Evolutionary conservation across 2,888 invertebrate genomes (phyloP), one percentile per base, ranked within the genome.

Genomic region (Meteorus colon): DNA sequence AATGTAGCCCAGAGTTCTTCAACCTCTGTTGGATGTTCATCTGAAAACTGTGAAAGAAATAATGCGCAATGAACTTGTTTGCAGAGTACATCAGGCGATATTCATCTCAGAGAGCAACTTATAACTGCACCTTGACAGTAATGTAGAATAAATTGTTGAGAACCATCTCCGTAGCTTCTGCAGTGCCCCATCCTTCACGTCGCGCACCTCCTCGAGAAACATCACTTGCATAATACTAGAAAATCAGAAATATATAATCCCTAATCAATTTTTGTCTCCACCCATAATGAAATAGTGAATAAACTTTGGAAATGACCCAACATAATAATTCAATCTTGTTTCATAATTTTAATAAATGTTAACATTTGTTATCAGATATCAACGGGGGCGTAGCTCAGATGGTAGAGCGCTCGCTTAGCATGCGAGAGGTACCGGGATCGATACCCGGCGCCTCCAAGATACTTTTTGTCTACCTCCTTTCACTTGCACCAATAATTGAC

Each of bases 91-190:
- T 34, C 62, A 31, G 12, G 27, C 16, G 31, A 69, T 27, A 65
- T 10, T 27, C n/a, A 65, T 48, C 3, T 5, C 6, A 55, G 12
- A 27, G 62, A 27, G 16, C 1, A 29, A 34, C 37, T n/a, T 62
- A 37, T 59, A 31, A 41, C 63, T 73, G 81, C 91, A 96, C 96
- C 94, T 97, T 97, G 4, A 97, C 96, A 6, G 99, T 99, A 84
- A 99, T 96, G 90, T 98, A 99, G 90, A 99, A 97, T 27, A 99
- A 94, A 91, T 99, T 99, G 90, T 99, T 99, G 79, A 99, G 93
- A 68, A 99, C 97, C 97, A 99, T 98, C 91, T 99, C 99, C 0
- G 99, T 99, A n/a, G 99, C 99, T 90, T 99, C 98, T 0, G 96
- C 96, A 0, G 98, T 98, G 62, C 99, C 99, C 93, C 99, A 98